These are phyloP conservation scores for Thryonomys swinderianus DNA, from an alignment of 2,113 vertebrate genomes.

Conservation along the genomic window DNA sequence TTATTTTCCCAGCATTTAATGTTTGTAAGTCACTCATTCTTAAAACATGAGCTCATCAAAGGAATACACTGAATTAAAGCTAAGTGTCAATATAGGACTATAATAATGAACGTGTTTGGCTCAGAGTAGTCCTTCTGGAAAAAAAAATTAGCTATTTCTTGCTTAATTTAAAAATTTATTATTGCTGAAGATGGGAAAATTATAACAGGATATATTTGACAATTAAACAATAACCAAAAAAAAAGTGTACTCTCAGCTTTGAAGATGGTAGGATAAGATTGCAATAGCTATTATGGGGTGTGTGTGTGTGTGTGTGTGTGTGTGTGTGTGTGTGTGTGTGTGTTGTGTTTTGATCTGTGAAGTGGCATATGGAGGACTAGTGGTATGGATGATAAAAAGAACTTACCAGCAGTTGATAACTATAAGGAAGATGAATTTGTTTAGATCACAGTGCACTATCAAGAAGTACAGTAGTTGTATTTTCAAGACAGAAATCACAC, in stretches of 20 bases:
- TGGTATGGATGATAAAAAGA: neutral
- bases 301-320: neutral
- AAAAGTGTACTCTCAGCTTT: neutral
- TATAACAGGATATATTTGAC: neutral
- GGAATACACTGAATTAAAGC: neutral
- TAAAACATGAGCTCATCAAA: neutral
- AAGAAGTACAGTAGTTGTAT: neutral
- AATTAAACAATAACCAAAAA: neutral
- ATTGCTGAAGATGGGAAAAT: neutral
- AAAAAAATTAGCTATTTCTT: neutral
- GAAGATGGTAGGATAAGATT: neutral
- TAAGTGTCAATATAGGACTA: neutral
- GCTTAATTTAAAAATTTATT: constrained; percentile 27
- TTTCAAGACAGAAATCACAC: neutral
- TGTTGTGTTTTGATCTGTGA: neutral
- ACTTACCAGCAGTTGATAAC: neutral
- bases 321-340: neutral
- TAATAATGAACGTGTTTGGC: neutral
- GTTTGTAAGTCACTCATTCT: neutral
- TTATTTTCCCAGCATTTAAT: neutral
- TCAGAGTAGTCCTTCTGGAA: neutral
- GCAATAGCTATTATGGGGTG: neutral
- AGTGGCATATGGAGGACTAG: neutral
- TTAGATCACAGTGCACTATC: neutral
- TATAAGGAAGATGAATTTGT: neutral